Conservation (phyloP, 92 coral and sea anemone genomes). For the Nematostella vectensis region DNA sequence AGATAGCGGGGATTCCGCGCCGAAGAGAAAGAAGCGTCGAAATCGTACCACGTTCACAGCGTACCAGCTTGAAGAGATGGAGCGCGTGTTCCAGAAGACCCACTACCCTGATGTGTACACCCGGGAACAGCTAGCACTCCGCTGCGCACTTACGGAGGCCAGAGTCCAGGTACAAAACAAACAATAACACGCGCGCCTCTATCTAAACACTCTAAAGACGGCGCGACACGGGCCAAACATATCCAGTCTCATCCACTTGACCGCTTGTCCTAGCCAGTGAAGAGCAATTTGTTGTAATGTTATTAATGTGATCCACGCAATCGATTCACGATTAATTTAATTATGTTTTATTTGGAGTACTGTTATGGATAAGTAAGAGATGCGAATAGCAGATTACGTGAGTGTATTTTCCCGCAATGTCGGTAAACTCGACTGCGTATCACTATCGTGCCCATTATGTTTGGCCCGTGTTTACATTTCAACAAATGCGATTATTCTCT, state of each 20-base stretch:
- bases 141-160: constrained; percentile 97
- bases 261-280: constrained; percentile 2
- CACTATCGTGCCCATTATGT: too few relatives aligned
- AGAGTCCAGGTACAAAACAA: constrained; percentile 82
- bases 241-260: background rate
- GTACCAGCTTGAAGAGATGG: constrained; percentile 99
- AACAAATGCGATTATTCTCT: too few relatives aligned
- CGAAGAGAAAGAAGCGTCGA: constrained; percentile 94
- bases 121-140: constrained; percentile 89
- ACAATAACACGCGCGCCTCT: too few relatives aligned
- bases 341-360: constrained; percentile 6
- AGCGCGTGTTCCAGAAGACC: constrained; percentile 94
- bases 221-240: too few relatives aligned
- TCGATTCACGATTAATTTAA: constrained; percentile 23
- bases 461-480: too few relatives aligned
- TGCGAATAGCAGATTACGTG: constrained; percentile 6
- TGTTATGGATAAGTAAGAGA: background rate
- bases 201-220: too few relatives aligned
- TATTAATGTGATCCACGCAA: constrained; percentile 13
- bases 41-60: constrained; percentile 97
- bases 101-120: constrained; percentile 99
- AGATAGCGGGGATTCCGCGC: constrained; percentile 62
- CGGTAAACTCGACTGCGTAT: too few relatives aligned
- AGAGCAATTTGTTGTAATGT: constrained; percentile 8
- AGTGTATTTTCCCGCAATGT: too few relatives aligned